phyloP scores from a whole-genome alignment of 1,140 invertebrate species.

The Drosophila athabasca region DNA sequence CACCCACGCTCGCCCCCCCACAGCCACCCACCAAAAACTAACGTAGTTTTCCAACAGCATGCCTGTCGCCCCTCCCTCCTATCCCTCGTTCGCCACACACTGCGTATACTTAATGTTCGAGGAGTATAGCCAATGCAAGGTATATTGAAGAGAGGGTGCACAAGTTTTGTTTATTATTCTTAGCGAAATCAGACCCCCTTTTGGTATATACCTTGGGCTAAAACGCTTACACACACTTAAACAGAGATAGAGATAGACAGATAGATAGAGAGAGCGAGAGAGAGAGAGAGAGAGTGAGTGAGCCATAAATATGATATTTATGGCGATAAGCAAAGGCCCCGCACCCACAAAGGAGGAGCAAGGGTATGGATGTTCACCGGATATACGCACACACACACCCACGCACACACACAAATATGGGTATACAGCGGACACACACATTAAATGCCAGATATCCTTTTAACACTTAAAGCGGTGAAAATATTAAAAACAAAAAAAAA shows the following conservation, averaged over 20 bases:
- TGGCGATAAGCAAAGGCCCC: constrained; percentile 62
- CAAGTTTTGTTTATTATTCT: too few species aligned
- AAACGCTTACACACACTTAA: constrained; percentile 24
- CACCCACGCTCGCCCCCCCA: too few species aligned
- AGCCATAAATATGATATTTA: constrained; percentile 68
- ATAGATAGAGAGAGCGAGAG: not conserved
- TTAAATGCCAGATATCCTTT: constrained; percentile 81
- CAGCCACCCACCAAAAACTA: not conserved
- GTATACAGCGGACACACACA: constrained; percentile 46
- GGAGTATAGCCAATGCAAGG: not conserved
- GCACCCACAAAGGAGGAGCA: constrained; percentile 9
- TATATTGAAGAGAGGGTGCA: too few species aligned
- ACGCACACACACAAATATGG: constrained; percentile 13
- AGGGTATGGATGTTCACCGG: too few species aligned
- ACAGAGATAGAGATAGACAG: not conserved
- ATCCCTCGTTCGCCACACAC: constrained; percentile 15
- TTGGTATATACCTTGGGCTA: not conserved
- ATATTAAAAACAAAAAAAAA: constrained; percentile 79
- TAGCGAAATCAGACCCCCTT: too few species aligned
- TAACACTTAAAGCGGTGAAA: constrained; percentile 81
- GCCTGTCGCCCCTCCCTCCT: not conserved
- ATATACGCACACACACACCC: not conserved
- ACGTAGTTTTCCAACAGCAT: not conserved
- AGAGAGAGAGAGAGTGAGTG: constrained; percentile 1
- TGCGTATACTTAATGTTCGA: constrained; percentile 71